A percentile compares a stretch with the other conserved stretches of the same genome.
Conservation (phyloP, 2,797 vertebrate genomes). For the Cyclopterus lumpus region DNA sequence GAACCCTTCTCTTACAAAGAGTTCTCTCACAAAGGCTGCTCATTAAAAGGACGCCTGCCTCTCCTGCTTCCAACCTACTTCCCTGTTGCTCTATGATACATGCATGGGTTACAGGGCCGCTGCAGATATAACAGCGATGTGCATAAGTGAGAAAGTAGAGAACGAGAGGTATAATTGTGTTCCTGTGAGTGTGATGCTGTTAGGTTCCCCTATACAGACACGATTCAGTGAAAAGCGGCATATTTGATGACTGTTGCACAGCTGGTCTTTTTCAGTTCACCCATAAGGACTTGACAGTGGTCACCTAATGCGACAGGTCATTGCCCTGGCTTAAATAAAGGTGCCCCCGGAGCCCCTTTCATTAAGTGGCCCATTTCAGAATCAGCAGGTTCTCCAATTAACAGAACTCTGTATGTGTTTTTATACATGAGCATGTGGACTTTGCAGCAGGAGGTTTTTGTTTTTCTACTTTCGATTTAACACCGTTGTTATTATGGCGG, state of each 20-base stretch:
- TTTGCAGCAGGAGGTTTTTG: not conserved
- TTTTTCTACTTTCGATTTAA: not conserved
- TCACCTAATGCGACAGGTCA: conserved; percentile 2
- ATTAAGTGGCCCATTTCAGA: conserved; percentile 18
- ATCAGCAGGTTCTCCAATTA: conserved; percentile 38
- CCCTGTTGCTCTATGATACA: conserved; percentile 22
- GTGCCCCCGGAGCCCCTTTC: conserved; percentile 8
- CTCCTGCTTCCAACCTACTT: not conserved
- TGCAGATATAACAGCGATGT: conserved; percentile 29
- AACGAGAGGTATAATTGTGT: conserved; percentile 11
- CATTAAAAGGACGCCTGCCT: conserved; percentile 49
- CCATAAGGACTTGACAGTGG: conserved; percentile 3
- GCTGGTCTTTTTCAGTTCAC: conserved; percentile 12
- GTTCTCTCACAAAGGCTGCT: conserved; percentile 43
- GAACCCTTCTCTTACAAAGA: not conserved
- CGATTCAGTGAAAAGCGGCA: not conserved
- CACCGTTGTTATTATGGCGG: not conserved
- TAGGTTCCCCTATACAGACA: conserved; percentile 1
- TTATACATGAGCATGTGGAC: not conserved
- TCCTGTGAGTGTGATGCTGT: not conserved
- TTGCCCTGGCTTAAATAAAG: conserved; percentile 18
- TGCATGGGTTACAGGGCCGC: conserved; percentile 23
- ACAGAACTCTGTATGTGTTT: conserved; percentile 6
- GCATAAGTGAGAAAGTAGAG: conserved; percentile 16
- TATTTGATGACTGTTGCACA: conserved; percentile 7